Evolutionary conservation across 2,113 vertebrate genomes (phyloP).

Genomic region (Halichoerus grypus): DNA sequence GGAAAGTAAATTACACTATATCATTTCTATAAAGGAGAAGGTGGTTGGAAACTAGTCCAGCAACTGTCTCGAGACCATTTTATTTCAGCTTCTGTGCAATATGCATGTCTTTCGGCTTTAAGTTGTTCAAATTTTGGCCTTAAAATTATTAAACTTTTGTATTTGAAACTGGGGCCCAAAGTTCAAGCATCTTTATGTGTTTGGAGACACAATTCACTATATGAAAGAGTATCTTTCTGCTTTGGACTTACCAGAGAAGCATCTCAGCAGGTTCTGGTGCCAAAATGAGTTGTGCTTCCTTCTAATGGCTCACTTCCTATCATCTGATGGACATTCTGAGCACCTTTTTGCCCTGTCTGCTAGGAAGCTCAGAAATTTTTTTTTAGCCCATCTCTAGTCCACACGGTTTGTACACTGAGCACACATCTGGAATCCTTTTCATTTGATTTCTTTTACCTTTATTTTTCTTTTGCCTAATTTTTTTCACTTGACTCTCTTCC

Average conservation of each 20-base stretch:
- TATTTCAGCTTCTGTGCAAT: slow-evolving; percentile 20
- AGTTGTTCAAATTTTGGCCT: slow-evolving; percentile 42
- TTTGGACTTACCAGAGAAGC: background rate
- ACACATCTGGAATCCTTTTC: background rate
- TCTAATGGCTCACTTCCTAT: background rate
- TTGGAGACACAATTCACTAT: background rate
- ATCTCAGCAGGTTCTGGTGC: background rate
- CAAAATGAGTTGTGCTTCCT: background rate
- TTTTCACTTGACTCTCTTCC: background rate
- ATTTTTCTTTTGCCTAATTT: background rate
- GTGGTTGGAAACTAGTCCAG: slow-evolving; percentile 38
- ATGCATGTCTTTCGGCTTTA: slow-evolving; percentile 40
- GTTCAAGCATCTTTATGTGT: background rate
- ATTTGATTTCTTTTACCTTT: background rate
- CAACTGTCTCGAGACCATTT: background rate
- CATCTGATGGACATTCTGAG: background rate
- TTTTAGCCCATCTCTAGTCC: background rate
- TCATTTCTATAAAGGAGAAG: slow-evolving; percentile 39
- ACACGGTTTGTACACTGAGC: background rate
- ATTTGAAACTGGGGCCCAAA: background rate
- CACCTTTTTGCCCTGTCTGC: background rate
- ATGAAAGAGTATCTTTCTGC: background rate
- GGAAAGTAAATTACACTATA: slow-evolving; percentile 49
- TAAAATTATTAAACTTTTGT: slow-evolving; percentile 43
- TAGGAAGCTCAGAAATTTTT: background rate